phyloP scores from a whole-genome alignment of 2,888 invertebrate species.

The Hedychridium roseum region DNA sequence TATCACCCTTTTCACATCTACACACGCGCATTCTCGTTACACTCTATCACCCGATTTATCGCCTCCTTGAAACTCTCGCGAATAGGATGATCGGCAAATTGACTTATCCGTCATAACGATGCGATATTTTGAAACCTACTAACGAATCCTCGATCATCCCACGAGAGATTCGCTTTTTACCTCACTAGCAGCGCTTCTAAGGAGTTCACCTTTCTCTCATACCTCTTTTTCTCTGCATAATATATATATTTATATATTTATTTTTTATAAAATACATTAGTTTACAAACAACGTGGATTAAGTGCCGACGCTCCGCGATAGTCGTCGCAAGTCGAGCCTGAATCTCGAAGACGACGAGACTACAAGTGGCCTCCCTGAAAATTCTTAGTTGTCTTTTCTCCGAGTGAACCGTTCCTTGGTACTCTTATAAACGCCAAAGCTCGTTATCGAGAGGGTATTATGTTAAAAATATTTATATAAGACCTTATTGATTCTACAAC shows the following conservation, averaged over 20 bases:
- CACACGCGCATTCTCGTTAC: constrained; percentile 8
- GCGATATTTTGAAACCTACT: too few relatives aligned
- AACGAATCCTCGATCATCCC: constrained; percentile 28
- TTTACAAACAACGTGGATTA: constrained; percentile 59
- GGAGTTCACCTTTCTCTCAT: constrained; percentile 28
- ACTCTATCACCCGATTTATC: constrained; percentile 11
- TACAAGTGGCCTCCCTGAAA: too few relatives aligned
- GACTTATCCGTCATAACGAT: too few relatives aligned
- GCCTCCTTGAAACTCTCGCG: constrained; percentile 1
- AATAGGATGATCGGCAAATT: constrained; percentile 10
- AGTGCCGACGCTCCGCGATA: constrained; percentile 51
- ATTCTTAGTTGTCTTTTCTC: too few relatives aligned
- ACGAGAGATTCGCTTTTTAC: constrained; percentile 30
- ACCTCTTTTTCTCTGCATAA: constrained; percentile 25
- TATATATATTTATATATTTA: constrained; percentile 22
- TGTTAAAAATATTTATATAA: too few relatives aligned
- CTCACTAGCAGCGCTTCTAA: too few relatives aligned
- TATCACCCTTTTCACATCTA: constrained; percentile 16
- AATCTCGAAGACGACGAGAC: constrained; percentile 34
- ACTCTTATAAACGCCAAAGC: too few relatives aligned
- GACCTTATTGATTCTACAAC: too few relatives aligned
- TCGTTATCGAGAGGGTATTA: too few relatives aligned
- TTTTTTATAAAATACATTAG: constrained; percentile 60
- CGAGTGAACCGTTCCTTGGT: too few relatives aligned
- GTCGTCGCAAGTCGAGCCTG: constrained; percentile 39